These are phyloP conservation scores for Diarsia rubi DNA, from an alignment of 2,888 invertebrate species.

Conservation along the genomic window DNA sequence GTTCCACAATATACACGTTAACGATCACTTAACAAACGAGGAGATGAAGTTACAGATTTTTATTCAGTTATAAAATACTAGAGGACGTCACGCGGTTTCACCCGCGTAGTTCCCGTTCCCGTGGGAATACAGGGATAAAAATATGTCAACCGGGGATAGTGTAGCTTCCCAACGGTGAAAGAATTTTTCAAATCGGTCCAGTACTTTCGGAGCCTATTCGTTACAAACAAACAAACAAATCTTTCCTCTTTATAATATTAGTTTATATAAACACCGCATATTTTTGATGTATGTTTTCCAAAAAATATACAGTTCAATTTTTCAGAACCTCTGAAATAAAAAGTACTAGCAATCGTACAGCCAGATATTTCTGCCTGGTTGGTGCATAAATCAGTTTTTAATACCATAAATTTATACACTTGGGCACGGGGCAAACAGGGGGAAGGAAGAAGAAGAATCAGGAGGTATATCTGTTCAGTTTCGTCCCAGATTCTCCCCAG, in stretches of 20 bases:
- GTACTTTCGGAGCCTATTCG: no score
- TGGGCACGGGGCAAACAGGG: slow-evolving; percentile 61
- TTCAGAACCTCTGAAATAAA: slow-evolving; percentile 17
- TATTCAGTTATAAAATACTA: background rate
- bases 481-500: slow-evolving; percentile 61
- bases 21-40: background rate
- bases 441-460: slow-evolving; percentile 67
- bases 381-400: slow-evolving; percentile 74
- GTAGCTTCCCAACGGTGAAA: no score
- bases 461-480: slow-evolving; percentile 69
- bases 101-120: no score
- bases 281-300: background rate
- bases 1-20: background rate
- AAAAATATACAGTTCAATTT: background rate
- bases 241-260: no score
- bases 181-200: no score
- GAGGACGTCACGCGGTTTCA: no score
- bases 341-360: slow-evolving; percentile 12
- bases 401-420: slow-evolving; percentile 72
- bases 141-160: no score
- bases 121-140: no score
- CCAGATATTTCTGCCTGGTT: slow-evolving; percentile 45
- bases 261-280: background rate
- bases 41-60: background rate
- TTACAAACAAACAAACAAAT: no score